Base-by-base conservation (phyloP, 1,140 invertebrate species). In the Atta colombica region DNA sequence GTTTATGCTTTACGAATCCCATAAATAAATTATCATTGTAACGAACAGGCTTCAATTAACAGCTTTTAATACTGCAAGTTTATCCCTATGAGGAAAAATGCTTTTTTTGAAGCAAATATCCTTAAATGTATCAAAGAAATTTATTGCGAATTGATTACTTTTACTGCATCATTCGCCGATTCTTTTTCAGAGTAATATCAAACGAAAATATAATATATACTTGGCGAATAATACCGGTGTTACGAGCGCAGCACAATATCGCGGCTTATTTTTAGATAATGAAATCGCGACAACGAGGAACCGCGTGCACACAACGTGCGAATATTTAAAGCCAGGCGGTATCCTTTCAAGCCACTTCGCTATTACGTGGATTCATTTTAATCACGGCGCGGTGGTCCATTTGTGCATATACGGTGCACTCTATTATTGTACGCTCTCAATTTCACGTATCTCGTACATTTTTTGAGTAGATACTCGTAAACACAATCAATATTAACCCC, bases 341-440 rank as follows among this genome's bases (percentile, higher is more conserved):
- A 60, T 72, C 61, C 85, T 86, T 86, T 71, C 69, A 75, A 71
- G 85, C 51, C 69, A 28, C 21, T 71, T 28, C 61, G 55, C 58
- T 68, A 87, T 86, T 86, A 78, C 31, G 18, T 55, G 45, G 25
- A 60, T 85, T 72, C 82, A 81, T 89, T 89, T 75, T 86, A 84
- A 84, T 90, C 85, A 78, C 85, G 60, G 31, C 35, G 39, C 85
- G 60, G 31, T 21, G 39, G 60, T 60, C 68, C 60, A 90, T 90
- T 90, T 87, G 78, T 74, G 66, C 61, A 61, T 35, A 61, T 25
- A 51, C 65, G 31, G 31, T 85, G 21, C 12, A 12, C 53, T 53
- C 77, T 60, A 78, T 90, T 89, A 86, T 90, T 68, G 60, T 58
- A 16, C 75, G 66, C 66, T 63, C 66, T 77, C 77, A 87, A 87